Evolutionary conservation across 2,888 invertebrate genomes (phyloP), one percentile per base, ranked within the genome.

Genomic region (Achlya flavicornis): DNA sequence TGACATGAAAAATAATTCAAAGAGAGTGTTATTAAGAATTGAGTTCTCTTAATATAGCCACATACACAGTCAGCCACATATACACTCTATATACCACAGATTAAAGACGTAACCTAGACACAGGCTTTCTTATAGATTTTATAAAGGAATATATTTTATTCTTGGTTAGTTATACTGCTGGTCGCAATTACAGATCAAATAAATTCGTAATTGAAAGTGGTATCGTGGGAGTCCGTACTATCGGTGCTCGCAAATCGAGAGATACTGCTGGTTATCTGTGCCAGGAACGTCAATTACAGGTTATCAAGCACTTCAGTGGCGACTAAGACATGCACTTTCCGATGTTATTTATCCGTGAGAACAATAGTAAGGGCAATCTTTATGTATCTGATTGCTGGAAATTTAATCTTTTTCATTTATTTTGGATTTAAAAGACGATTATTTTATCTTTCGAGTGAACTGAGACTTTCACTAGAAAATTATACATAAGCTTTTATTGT

Each of bases 241-340:
- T 76, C 77, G 64, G 57, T 57, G 57, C 68, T 75, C 69, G 75
- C 71, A 67, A 77, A 77, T 76, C 77, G 65, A 64, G 66, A 73
- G 73, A 73, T 74, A 73, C 64, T 61, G 62, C 26, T 58, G 57
- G 65, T 65, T 71, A 73, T 77, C 73, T 66, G 61, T 60, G 19
- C 63, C 61, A 62, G 58, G 59, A 46, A 66, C 68, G 76, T 76
- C 77, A 72, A 70, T 75, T 76, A 69, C 65, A 66, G 70, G 68
- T 60, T 76, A 75, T 76, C 76, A 16, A 60, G 43, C 66, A 66
- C 66, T 63, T 70, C 48, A 60, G 64, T 63, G 60, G 73, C 65
- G 66, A 64, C 63, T 35, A 59, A 61, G 58, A 62, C 68, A 69
- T 62, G 67, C 73, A 70, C 76, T 76, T 77, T 76, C 77, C 73